Base-by-base conservation (phyloP, 1,140 invertebrate species). In the Drosophila santomea region DNA sequence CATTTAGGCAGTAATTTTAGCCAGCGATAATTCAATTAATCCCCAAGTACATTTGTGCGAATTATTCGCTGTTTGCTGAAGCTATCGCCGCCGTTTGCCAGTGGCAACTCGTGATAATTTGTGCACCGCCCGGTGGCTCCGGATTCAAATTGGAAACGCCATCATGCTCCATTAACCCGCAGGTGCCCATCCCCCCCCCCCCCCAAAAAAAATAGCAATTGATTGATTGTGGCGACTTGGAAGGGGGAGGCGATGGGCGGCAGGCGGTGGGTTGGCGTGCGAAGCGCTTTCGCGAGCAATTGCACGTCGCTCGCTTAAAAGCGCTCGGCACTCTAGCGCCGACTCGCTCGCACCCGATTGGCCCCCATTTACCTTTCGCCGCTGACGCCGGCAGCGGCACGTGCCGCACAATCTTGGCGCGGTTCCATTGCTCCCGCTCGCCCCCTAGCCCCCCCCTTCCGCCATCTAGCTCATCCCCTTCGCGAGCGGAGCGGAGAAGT, bases 131-230 rank as follows among this genome's bases (percentile, higher is more conserved):
- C 74, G 51, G 28, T 61, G 62, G 61, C 47, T 58, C 23, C 55
- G 38, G 45, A 79, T 69, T 81, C 78, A 68, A 84, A 85, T 85
- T 84, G 67, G 74, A 76, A 76, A 66, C 61, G 68, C 78, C 78
- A 81, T 80, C 74, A 73, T 85, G 82, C 78, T 85, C 78, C 78
- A 85, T 81, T 85, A 85, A 85, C 82, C 82, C 74, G 47, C 51
- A 67, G 78, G 59, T 57, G 32, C 8, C 32, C 32, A 28, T n/a
- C 14, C 25, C 25, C 50, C 11, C 20, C 14, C 25, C 25, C 50
- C 11, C 20, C 5, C 47, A 45, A 17, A 17, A 17, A 62, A n/a
- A 25, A 32, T 20, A 45, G 25, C 39, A 38, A 60, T 54, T 38
- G 17, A 14, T 47, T 48, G 39, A 56, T 17, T 43, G 38, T 25